Conservation (phyloP, 2,888 invertebrate genomes). For the Ganaspis brasiliensis region DNA sequence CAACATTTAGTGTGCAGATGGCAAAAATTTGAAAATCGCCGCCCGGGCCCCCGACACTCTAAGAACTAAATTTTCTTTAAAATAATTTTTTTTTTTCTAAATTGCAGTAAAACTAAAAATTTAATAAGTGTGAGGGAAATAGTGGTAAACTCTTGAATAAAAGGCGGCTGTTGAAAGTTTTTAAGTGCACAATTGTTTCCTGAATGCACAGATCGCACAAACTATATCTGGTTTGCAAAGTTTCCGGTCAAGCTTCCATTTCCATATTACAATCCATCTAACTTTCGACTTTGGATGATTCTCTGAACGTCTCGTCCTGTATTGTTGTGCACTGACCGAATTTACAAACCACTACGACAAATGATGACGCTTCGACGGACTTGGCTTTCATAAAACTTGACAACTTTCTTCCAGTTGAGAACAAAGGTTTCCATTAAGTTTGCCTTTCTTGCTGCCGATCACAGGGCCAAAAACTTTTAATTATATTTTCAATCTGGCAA, state of each 20-base stretch:
- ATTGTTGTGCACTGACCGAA: slow-evolving; percentile 31
- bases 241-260: slow-evolving; percentile 35
- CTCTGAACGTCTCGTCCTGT: slow-evolving; percentile 10
- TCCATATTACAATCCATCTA: slow-evolving; percentile 35
- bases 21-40: too few relatives aligned
- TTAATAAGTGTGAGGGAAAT: too few relatives aligned
- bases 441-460: slow-evolving; percentile 19
- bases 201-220: neutral
- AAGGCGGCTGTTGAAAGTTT: neutral
- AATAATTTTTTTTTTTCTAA: too few relatives aligned
- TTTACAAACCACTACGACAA: slow-evolving; percentile 20
- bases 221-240: slow-evolving; percentile 19
- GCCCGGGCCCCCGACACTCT: too few relatives aligned
- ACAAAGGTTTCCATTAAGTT: slow-evolving; percentile 26
- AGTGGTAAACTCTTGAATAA: neutral
- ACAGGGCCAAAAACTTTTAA: neutral
- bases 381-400: slow-evolving; percentile 38
- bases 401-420: slow-evolving; percentile 9
- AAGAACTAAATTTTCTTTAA: too few relatives aligned
- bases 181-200: slow-evolving; percentile 19
- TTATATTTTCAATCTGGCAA: neutral
- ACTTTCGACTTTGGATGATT: slow-evolving; percentile 1
- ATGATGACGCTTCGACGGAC: slow-evolving; percentile 24
- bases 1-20: too few relatives aligned
- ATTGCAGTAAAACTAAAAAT: neutral